Percentiles rank a stretch among this genome's conserved stretches.
Conservation (phyloP, 2,888 invertebrate species). For the Digitonthophagus gazella region DNA sequence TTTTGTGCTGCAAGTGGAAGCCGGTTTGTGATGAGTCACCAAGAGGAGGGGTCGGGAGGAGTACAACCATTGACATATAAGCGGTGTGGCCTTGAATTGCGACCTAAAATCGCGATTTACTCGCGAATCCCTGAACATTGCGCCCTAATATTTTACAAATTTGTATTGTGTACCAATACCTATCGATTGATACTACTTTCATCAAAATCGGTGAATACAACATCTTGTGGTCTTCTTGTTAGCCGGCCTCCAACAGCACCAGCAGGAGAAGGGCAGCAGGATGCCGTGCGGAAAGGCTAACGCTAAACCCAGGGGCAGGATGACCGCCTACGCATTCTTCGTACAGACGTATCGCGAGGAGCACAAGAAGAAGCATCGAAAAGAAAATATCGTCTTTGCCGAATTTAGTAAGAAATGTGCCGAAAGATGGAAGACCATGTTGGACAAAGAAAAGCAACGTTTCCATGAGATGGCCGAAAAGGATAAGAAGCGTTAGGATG, state of each 20-base stretch:
- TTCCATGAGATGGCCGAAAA: conserved; percentile 99
- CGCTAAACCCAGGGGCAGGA: conserved; percentile 87
- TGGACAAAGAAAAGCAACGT: conserved; percentile 95
- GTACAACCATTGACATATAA: no score
- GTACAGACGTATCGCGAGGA: conserved; percentile 99
- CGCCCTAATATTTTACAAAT: no score
- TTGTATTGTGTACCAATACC: no score
- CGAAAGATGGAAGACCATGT: conserved; percentile 99
- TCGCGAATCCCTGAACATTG: no score
- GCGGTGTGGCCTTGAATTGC: no score
- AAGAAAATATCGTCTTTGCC: conserved; percentile 95
- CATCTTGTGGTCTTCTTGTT: no score
- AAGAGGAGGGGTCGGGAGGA: no score
- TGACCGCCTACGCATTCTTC: conserved; percentile 96
- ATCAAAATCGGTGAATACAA: no score
- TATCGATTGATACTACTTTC: no score
- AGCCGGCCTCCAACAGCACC: conserved; percentile 32
- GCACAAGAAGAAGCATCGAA: conserved; percentile 99
- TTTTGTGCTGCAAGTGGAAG: no score
- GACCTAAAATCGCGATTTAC: no score
- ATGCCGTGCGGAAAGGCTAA: conserved; percentile 75
- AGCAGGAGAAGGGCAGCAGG: conserved; percentile 54
- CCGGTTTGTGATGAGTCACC: no score
- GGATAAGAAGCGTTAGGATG: conserved; percentile 94
- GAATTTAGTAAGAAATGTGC: conserved; percentile 99